Evolutionary conservation across 53 echinoderm and acorn worm genomes (phyloP).

Genomic region (Echinometra lucunter): DNA sequence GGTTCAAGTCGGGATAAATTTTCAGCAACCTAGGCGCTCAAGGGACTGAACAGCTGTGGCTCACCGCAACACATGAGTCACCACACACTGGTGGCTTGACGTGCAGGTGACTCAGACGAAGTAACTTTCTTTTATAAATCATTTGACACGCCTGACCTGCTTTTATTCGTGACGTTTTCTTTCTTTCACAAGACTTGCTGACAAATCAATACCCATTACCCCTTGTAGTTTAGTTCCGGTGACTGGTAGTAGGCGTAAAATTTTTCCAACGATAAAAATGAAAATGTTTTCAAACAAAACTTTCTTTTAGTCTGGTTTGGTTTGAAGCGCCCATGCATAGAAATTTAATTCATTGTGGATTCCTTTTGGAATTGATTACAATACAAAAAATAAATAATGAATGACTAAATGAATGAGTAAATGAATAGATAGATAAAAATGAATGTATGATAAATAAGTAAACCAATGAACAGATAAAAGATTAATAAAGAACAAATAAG

Average conservation of each 20-base stretch:
- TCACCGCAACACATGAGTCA: neutral
- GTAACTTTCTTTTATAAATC: neutral
- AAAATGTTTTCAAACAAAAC: too few relatives aligned
- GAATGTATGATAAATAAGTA: too few relatives aligned
- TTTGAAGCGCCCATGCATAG: too few relatives aligned
- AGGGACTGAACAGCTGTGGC: neutral
- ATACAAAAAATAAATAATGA: too few relatives aligned
- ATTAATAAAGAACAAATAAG: too few relatives aligned
- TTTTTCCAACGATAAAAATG: too few relatives aligned
- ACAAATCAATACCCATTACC: neutral
- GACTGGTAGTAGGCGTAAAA: neutral
- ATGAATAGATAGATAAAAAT: too few relatives aligned
- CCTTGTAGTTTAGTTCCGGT: neutral
- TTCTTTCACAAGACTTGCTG: neutral
- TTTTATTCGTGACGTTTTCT: neutral
- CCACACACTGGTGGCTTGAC: neutral
- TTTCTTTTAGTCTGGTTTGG: too few relatives aligned
- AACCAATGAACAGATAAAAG: too few relatives aligned
- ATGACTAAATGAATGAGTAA: too few relatives aligned
- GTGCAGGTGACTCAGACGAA: neutral
- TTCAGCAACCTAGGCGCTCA: neutral
- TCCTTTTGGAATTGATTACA: too few relatives aligned
- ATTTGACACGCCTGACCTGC: neutral
- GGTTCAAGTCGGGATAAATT: neutral
- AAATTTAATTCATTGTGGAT: too few relatives aligned